Base-by-base conservation (phyloP, 2,797 vertebrate species). In the Mycteria americana region DNA sequence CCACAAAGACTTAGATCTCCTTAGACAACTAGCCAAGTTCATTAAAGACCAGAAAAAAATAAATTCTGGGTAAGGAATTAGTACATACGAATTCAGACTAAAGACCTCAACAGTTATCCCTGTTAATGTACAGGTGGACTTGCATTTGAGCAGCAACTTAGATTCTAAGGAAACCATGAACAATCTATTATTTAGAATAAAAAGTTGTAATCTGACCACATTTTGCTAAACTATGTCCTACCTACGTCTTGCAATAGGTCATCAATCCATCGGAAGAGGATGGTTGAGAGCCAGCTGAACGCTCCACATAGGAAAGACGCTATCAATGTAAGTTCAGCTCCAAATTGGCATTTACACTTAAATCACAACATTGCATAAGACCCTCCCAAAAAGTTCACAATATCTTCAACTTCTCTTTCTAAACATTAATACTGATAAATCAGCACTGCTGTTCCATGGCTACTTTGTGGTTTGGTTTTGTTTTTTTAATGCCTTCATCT, bases 201-300 rank as follows among this genome's bases (percentile, higher is more conserved):
- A 56, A 72, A 63, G 7, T 6, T 51, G 72, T 13, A 48, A 64
- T 17, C 31, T 59, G 54, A 53, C 13, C 28, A 2, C 22, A 30
- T 70, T 86, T 76, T 83, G 22, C 63, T 31, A 35, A 72, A 72
- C 35, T 24, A 2, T 7, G 18, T 37, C 13, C 74, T 50, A 28
- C 0, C 0, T 11, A 54, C 85, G 35, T 19, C 45, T 37, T 79
- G 28, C 54, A 82, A 28, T 7, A 18, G 22, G 37, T n/a, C 10
- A 1, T 28, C 17, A 63, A 19, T 19, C 24, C 62, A 57, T 8
- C 5, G 14, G 30, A 54, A 37, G 13, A 33, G 43, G 24, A 53
- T 13, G 23, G 62, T 13, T 39, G 35, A 73, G 7, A 57, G 41
- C 4, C 68, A 83, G 57, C 27, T 16, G 11, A 65, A 50, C 3